These are phyloP conservation scores for Hetaerina americana DNA, from an alignment of 1,140 invertebrate species.

Conservation along the genomic window DNA sequence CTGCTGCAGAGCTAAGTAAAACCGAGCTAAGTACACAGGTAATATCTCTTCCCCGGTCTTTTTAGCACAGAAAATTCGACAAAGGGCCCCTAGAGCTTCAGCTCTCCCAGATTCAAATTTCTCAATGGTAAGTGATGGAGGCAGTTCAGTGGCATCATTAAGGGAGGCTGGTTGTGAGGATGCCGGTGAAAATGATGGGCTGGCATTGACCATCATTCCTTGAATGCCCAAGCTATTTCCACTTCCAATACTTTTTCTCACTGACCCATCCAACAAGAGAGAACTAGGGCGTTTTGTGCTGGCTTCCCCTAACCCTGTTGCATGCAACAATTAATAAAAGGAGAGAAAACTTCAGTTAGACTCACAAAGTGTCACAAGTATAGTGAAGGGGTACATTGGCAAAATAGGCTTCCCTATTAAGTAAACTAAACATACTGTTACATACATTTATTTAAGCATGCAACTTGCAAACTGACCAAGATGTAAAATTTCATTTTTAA, in stretches of 20 bases:
- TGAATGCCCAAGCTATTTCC: background rate
- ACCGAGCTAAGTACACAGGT: conserved; percentile 85
- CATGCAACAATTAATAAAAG: background rate
- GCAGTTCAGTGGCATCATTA: conserved; percentile 12
- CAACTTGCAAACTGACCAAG: too few species aligned
- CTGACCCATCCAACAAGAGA: conserved; percentile 14
- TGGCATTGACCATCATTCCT: background rate
- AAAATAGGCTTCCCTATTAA: too few species aligned
- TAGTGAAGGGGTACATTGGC: too few species aligned
- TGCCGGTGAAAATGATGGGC: conserved; percentile 10
- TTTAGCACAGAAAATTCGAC: conserved; percentile 91
- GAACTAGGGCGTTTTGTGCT: conserved; percentile 29
- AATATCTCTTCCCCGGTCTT: conserved; percentile 91
- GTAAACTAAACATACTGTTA: too few species aligned
- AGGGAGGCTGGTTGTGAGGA: conserved; percentile 10
- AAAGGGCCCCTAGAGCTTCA: conserved; percentile 88
- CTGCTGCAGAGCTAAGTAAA: conserved; percentile 83
- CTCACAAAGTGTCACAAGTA: too few species aligned
- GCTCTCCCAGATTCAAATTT: conserved; percentile 75
- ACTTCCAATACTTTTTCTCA: conserved; percentile 7
- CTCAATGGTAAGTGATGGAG: conserved; percentile 31
- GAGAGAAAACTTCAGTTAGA: too few species aligned
- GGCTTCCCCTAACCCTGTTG: conserved; percentile 22
- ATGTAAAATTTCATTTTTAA: too few species aligned
- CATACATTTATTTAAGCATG: too few species aligned